A percentile compares a stretch with the other conserved stretches of the same genome.
phyloP scores from a whole-genome alignment of 23 tunicate genomes.

The Clavelina lepadiformis region DNA sequence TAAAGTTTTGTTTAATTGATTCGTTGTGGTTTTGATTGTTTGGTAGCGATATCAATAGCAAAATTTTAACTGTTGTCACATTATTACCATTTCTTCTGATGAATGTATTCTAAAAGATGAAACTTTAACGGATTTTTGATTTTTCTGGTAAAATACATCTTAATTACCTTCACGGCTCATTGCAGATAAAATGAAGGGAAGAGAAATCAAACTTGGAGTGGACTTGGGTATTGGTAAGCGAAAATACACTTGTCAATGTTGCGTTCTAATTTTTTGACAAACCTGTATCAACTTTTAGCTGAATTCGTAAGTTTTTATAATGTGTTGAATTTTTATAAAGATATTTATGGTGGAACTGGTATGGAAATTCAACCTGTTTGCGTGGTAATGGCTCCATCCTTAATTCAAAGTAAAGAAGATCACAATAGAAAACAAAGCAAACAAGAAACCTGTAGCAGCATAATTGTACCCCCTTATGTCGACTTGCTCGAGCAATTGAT shows the following conservation, averaged over 20 bases:
- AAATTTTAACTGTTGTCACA: neutral
- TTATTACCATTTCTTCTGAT: neutral
- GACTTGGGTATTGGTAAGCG: conserved; percentile 16
- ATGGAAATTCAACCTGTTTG: conserved; percentile 52
- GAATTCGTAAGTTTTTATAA: too few relatives aligned
- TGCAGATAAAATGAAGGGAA: conserved; percentile 79
- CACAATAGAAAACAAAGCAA: neutral
- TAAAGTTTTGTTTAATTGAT: conserved; percentile 3
- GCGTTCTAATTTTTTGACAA: too few relatives aligned
- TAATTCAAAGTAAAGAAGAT: neutral
- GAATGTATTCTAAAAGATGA: neutral
- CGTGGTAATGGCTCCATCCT: conserved; percentile 5
- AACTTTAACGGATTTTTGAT: too few relatives aligned
- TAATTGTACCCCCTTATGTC: conserved; percentile 39
- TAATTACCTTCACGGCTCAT: too few relatives aligned
- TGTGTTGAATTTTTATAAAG: too few relatives aligned
- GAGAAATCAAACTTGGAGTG: conserved; percentile 17
- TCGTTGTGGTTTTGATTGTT: neutral
- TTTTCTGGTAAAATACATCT: too few relatives aligned
- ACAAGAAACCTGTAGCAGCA: neutral
- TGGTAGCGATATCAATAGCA: neutral
- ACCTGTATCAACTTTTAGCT: too few relatives aligned
- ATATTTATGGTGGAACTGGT: conserved; percentile 9
- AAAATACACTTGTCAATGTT: too few relatives aligned
- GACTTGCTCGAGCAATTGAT: conserved; percentile 54